Evolutionary conservation across 2,888 invertebrate genomes (phyloP), one percentile per base, ranked within the genome.

Genomic region (Lamellibrachia columna): DNA sequence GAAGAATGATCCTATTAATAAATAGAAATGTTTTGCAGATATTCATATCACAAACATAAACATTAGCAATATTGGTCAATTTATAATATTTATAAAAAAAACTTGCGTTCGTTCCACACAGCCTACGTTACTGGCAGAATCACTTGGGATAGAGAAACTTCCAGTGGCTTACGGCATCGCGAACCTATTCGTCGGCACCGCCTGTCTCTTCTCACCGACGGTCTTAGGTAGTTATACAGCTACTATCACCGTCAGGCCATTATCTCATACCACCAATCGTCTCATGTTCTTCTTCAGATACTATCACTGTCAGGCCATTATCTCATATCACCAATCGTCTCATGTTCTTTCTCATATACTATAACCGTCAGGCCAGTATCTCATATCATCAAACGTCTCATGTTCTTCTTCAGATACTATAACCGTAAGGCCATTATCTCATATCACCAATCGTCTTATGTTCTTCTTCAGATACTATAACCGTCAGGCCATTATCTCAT

Each of bases 101-200:
- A 6, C 75, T 75, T 75, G 15, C n/a, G 75, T 22, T 22, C n/a
- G 22, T 75, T 75, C 75, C 22, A 22, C n/a, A 6, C 0, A 75
- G 75, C 75, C 75, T n/a, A 75, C 75, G 22, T 75, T 75, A n/a
- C 22, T 75, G 75, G 75, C 75, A n/a, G 75, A 75, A 75, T 75
- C 75, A 75, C 75, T 75, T 75, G 75, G 75, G n/a, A 75, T 75
- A 75, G 75, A 22, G 22, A 75, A 75, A 75, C 75, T 75, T 75
- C 75, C 75, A 22, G 75, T 75, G 75, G 75, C 75, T 22, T 75
- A 75, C 75, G 75, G 75, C 75, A 75, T 75, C n/a, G 75, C 75
- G 75, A 75, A 75, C 75, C 75, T 75, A 75, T 75, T 75, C 75
- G 75, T 75, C 6, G 75, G 75, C 75, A 75, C 15, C 22, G 75